A percentile compares a stretch with the other conserved stretches of the same genome.
Evolutionary conservation across 2,888 invertebrate species (phyloP).

Genomic region (Chirona hameri): DNA sequence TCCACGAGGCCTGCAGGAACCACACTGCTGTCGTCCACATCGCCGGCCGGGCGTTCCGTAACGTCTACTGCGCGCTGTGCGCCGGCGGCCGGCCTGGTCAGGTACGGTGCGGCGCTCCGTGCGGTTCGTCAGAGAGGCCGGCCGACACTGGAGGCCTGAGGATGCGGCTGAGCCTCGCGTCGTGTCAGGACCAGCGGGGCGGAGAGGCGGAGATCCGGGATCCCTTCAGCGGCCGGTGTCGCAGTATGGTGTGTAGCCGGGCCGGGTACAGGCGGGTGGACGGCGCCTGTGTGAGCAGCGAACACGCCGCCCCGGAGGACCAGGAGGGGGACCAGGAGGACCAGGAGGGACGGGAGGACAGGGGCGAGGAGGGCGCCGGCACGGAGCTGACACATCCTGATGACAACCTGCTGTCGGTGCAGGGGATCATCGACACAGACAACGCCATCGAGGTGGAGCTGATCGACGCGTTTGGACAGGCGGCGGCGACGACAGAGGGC

Average conservation of each 20-base stretch:
- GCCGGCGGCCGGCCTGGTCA: neutral
- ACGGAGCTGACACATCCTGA: too few relatives aligned
- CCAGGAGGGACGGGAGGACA: too few relatives aligned
- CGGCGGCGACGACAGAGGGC: too few relatives aligned
- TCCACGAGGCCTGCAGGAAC: neutral
- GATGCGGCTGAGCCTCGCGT: neutral
- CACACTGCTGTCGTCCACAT: slow-evolving; percentile 23
- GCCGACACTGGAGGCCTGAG: neutral
- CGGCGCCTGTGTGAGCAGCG: neutral
- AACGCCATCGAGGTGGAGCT: too few relatives aligned
- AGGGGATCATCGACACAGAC: too few relatives aligned
- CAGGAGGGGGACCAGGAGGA: too few relatives aligned
- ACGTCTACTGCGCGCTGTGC: slow-evolving; percentile 26
- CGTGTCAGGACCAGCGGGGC: neutral
- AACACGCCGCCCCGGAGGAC: too few relatives aligned
- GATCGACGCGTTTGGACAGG: too few relatives aligned
- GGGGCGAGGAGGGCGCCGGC: too few relatives aligned
- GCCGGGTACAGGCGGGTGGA: neutral
- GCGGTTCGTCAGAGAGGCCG: neutral
- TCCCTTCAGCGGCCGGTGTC: neutral
- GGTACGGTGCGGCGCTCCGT: neutral
- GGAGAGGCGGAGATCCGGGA: neutral
- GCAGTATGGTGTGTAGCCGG: slow-evolving; percentile 1
- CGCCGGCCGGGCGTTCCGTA: neutral
- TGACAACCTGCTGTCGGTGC: too few relatives aligned